Base-by-base conservation (phyloP, 2,113 vertebrate species). In the Pseudolaguvia tuberculata region DNA sequence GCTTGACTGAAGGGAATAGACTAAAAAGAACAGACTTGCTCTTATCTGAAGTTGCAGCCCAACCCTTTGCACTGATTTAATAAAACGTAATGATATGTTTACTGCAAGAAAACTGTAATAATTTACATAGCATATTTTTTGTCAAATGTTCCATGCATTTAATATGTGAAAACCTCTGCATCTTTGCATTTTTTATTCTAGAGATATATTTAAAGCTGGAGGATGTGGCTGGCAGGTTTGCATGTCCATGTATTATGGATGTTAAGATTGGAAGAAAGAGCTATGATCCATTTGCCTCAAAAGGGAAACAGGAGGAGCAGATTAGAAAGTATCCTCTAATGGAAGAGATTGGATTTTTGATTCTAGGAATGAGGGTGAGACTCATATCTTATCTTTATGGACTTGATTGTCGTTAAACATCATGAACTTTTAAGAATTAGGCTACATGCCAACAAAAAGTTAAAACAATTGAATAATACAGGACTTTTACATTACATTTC, bases 351-450 rank as follows among this genome's bases (percentile, higher is more conserved):
- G 80, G 80, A 5, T 81, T 81, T 31, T 73, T 76, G 35, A 68
- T 81, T 51, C 63, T 81, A 31, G 80, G 80, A 35, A 81, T 81
- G 80, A 81, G 76, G 80, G 80, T 81, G 73, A 81, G 80, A 14
- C 5, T 48, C n/a, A 35, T 55, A n/a, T 18, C 15, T 27, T 25
- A 48, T 20, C 14, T 18, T 66, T 3, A 47, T 47, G 12, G 35
- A 62, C 35, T 9, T 42, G 4, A 42, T 42, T 35, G 31, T 35
- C 31, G 6, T 4, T 35, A 9, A 42, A 42, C 39, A 9, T 42
- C 39, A 35, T 35, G 31, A 42, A 42, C 39, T 42, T 42, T 8
- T 35, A 3, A 35, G 31, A 35, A 6, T 42, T 9, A 42, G 31
- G 31, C 31, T 35, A 35, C 6, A 35, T 35, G 39, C 39, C 39